Percentiles rank a stretch among this genome's conserved stretches.
These are phyloP conservation scores for Prunella himalayana DNA, from an alignment of 2,113 vertebrate genomes.

Conservation along the genomic window DNA sequence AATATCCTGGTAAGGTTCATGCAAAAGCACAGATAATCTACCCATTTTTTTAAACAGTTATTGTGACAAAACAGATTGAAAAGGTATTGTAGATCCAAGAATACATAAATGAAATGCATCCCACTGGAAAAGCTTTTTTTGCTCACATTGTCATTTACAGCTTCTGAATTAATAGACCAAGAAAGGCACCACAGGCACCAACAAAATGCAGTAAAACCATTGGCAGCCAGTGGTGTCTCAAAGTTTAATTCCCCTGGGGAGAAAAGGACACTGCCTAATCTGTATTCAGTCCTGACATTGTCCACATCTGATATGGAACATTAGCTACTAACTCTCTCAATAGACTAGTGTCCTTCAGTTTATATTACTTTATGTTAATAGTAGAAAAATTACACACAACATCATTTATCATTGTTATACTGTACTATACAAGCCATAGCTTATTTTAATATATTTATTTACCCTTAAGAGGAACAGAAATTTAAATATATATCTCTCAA, in stretches of 20 bases:
- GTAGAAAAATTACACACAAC: conserved; percentile 99
- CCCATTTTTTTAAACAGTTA: conserved; percentile 65
- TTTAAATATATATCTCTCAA: conserved; percentile 66
- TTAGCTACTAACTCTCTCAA: conserved; percentile 99
- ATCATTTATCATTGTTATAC: conserved; percentile 99
- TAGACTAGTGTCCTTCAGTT: conserved; percentile 99
- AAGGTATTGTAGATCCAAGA: conserved; percentile 52
- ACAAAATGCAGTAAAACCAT: conserved; percentile 88
- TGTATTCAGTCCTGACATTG: conserved; percentile 99
- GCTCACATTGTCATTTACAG: conserved; percentile 80
- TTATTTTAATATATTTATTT: conserved; percentile 93
- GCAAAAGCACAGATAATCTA: conserved; percentile 61
- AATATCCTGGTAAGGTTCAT: not conserved
- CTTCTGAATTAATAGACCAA: conserved; percentile 92
- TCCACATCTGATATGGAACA: conserved; percentile 99
- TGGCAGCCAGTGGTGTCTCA: conserved; percentile 91
- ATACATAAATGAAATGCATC: conserved; percentile 77
- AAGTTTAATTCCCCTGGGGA: conserved; percentile 94
- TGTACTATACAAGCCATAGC: conserved; percentile 77
- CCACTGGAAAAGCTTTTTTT: conserved; percentile 78
- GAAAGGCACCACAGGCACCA: conserved; percentile 89
- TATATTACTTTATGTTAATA: conserved; percentile 99
- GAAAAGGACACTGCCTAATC: conserved; percentile 99
- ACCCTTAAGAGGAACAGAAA: conserved; percentile 82
- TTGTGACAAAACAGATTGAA: conserved; percentile 68